Evolutionary conservation across 30 jellyfish, hydroid and myxozoan genomes (phyloP).

Genomic region (Mastigias papua): DNA sequence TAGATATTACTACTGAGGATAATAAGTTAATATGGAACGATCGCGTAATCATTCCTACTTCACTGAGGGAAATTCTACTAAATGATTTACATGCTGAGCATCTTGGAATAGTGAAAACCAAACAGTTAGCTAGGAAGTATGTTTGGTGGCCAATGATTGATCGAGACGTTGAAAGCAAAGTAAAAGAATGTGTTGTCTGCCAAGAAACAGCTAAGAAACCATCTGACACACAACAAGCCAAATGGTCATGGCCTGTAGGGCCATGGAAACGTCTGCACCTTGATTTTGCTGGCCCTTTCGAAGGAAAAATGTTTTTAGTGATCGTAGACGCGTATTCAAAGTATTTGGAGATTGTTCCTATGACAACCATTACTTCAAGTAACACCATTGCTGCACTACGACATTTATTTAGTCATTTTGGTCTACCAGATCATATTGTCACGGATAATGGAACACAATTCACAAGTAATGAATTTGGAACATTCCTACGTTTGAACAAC

Average conservation of each 20-base stretch:
- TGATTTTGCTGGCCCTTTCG: slow-evolving; percentile 61
- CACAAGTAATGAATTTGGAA: slow-evolving; percentile 53
- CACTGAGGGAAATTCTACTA: slow-evolving; percentile 15
- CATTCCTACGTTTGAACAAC: slow-evolving; percentile 19
- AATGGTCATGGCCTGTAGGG: neutral
- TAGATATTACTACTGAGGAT: slow-evolving; percentile 12
- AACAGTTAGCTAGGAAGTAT: slow-evolving; percentile 24
- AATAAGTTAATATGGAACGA: neutral
- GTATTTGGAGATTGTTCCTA: neutral
- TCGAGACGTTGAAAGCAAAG: neutral
- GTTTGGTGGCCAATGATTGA: slow-evolving; percentile 3
- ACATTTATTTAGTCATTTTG: slow-evolving; percentile 26
- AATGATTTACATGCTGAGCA: slow-evolving; percentile 43
- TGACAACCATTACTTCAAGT: neutral
- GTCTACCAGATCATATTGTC: slow-evolving; percentile 62
- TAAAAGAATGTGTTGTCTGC: neutral
- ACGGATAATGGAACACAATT: slow-evolving; percentile 69
- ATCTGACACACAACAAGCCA: neutral
- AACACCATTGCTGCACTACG: slow-evolving; percentile 8
- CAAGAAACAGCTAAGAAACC: neutral
- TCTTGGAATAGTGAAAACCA: slow-evolving; percentile 43
- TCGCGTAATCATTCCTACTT: slow-evolving; percentile 18
- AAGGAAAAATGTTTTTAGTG: slow-evolving; percentile 43
- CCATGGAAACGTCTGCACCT: neutral
- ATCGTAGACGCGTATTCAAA: neutral